A percentile compares a stretch with the other conserved stretches of the same genome.
Evolutionary conservation across 2,797 vertebrate species (phyloP).

Genomic region (Mormyrops boulengeri): DNA sequence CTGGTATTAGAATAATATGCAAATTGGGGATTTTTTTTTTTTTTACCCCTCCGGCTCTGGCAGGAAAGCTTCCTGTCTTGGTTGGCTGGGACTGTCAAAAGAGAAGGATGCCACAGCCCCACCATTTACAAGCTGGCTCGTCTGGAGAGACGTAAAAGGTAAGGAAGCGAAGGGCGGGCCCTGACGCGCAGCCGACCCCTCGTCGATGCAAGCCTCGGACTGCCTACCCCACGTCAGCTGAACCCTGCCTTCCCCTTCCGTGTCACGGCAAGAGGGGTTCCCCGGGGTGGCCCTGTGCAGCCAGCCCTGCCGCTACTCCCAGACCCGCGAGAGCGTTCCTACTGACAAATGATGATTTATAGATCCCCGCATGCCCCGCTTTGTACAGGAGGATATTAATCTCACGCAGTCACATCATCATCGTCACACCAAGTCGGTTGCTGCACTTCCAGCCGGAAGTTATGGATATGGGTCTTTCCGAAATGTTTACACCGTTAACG

Average conservation of each 20-base stretch:
- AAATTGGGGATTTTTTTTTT: constrained; percentile 63
- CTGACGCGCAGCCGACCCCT: too few species aligned
- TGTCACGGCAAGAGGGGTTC: not conserved
- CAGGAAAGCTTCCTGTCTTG: constrained; percentile 56
- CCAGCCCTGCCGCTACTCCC: not conserved
- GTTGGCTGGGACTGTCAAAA: constrained; percentile 49
- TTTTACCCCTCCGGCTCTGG: constrained; percentile 54
- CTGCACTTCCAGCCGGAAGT: not conserved
- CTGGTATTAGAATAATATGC: constrained; percentile 76
- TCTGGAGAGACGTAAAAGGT: constrained; percentile 47
- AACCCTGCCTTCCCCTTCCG: not conserved
- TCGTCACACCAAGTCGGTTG: not conserved
- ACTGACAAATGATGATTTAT: not conserved
- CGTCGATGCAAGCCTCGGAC: not conserved
- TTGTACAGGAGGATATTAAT: not conserved
- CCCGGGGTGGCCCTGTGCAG: not conserved
- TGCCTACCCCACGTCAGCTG: not conserved
- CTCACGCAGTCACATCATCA: not conserved
- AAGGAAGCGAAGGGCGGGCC: constrained; percentile 1
- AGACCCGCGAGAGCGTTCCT: not conserved
- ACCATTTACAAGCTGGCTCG: constrained; percentile 57
- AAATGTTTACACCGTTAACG: not conserved
- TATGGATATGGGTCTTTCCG: not conserved
- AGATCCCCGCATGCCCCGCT: not conserved
- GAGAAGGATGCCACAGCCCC: constrained; percentile 53